phyloP scores from a whole-genome alignment of 1,140 invertebrate species.

The Lamellibrachia luymesi region DNA sequence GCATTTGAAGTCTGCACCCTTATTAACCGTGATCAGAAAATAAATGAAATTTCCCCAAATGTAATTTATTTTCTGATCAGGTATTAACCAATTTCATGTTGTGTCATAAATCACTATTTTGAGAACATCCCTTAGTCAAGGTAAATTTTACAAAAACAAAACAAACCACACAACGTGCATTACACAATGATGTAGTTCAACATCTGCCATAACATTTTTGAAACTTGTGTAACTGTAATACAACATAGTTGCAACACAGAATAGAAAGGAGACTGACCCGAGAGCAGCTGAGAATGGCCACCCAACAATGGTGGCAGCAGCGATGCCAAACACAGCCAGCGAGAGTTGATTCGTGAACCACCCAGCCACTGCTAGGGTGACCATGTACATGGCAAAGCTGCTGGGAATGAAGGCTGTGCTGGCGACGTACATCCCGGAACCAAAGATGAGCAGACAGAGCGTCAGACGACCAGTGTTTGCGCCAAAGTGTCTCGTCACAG shows the following conservation, averaged over 20 bases:
- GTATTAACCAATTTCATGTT: no score
- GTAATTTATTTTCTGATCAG: no score
- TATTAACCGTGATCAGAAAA: no score
- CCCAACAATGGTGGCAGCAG: conserved; percentile 50
- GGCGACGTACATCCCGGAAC: conserved; percentile 88
- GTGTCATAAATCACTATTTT: no score
- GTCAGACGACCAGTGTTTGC: conserved; percentile 81
- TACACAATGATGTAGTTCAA: no score
- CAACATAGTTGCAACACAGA: neutral
- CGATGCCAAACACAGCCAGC: conserved; percentile 47
- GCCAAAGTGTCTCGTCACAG: conserved; percentile 84
- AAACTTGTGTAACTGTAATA: no score
- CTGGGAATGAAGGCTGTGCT: conserved; percentile 89
- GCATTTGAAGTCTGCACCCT: no score
- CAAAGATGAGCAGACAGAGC: conserved; percentile 78
- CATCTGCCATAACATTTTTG: no score
- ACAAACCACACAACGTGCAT: neutral
- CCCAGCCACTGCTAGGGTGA: conserved; percentile 76
- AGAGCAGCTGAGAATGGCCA: conserved; percentile 72
- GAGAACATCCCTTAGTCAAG: no score
- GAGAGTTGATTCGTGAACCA: conserved; percentile 63
- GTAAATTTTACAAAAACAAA: neutral
- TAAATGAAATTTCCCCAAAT: no score
- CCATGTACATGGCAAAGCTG: conserved; percentile 86
- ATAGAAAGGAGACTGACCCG: conserved; percentile 37